phyloP scores from a whole-genome alignment of 1,140 invertebrate genomes.

The Sinella curviseta region DNA sequence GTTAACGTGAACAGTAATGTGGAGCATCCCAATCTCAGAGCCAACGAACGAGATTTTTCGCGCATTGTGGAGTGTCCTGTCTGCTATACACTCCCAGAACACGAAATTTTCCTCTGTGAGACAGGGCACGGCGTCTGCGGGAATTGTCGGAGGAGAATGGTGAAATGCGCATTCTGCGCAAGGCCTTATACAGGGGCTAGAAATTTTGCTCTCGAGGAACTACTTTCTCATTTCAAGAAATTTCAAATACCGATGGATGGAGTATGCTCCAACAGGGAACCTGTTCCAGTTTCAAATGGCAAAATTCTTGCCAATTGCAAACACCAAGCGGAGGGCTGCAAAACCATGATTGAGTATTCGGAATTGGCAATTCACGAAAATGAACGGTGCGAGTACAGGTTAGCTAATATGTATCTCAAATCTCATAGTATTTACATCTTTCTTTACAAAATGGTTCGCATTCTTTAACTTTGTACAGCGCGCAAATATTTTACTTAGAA shows the following conservation, averaged over 20 bases:
- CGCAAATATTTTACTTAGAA: background rate
- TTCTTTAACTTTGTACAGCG: too few relatives aligned
- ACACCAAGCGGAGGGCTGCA: background rate
- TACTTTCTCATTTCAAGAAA: background rate
- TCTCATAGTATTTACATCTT: too few relatives aligned
- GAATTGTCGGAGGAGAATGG: background rate
- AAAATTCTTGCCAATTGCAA: background rate
- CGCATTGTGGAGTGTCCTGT: conserved; percentile 32
- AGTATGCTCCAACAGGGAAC: too few relatives aligned
- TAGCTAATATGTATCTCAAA: too few relatives aligned
- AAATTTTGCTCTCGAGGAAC: conserved; percentile 19
- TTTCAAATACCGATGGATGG: background rate
- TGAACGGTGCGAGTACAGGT: background rate
- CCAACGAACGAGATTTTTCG: too few relatives aligned
- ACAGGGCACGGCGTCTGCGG: conserved; percentile 12
- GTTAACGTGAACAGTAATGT: too few relatives aligned
- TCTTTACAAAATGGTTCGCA: too few relatives aligned
- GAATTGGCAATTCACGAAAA: background rate
- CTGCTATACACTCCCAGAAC: conserved; percentile 19
- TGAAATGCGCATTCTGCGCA: conserved; percentile 9
- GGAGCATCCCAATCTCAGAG: too few relatives aligned
- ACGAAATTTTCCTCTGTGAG: conserved; percentile 27
- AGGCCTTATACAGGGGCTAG: background rate
- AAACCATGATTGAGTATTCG: background rate
- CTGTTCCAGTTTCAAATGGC: too few relatives aligned